These are phyloP conservation scores for Anguilla anguilla DNA, from an alignment of 2,797 vertebrate species.

Conservation along the genomic window DNA sequence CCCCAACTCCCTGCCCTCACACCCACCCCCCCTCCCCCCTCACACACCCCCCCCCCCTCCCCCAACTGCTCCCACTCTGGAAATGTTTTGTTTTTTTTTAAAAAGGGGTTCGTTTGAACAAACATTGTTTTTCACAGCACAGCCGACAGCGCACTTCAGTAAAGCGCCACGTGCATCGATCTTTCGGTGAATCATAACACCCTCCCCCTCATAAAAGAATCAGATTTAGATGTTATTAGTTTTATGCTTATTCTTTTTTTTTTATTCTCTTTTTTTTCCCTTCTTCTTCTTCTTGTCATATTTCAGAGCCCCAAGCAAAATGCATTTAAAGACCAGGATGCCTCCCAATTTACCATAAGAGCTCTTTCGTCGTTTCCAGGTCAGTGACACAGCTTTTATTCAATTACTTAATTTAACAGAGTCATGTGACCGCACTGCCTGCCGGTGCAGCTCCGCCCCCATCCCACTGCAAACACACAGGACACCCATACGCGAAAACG, in stretches of 20 bases:
- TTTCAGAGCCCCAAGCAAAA: background rate
- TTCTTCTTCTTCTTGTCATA: background rate
- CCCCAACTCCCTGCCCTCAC: slow-evolving; percentile 34
- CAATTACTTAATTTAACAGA: slow-evolving; percentile 23
- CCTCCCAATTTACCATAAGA: slow-evolving; percentile 31
- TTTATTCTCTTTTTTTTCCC: background rate
- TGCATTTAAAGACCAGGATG: slow-evolving; percentile 19
- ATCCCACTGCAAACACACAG: background rate
- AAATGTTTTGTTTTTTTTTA: slow-evolving; percentile 6
- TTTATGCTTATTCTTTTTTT: background rate
- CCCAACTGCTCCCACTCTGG: slow-evolving; percentile 24
- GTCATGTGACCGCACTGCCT: background rate
- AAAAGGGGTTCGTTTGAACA: slow-evolving; percentile 38
- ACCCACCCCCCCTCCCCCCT: slow-evolving; percentile 38
- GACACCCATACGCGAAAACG: background rate
- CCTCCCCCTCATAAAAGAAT: background rate
- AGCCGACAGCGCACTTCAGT: background rate
- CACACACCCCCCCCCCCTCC: slow-evolving; percentile 37
- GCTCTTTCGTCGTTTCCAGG: slow-evolving; percentile 38
- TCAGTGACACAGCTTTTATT: slow-evolving; percentile 40
- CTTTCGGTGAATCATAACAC: background rate
- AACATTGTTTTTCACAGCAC: background rate
- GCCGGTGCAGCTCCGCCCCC: background rate
- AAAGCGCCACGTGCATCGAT: background rate
- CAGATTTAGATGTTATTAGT: background rate